Percentiles rank a stretch among this genome's conserved stretches.
Conservation (phyloP, 2,888 invertebrate genomes). For the Cheilosia pagana region DNA sequence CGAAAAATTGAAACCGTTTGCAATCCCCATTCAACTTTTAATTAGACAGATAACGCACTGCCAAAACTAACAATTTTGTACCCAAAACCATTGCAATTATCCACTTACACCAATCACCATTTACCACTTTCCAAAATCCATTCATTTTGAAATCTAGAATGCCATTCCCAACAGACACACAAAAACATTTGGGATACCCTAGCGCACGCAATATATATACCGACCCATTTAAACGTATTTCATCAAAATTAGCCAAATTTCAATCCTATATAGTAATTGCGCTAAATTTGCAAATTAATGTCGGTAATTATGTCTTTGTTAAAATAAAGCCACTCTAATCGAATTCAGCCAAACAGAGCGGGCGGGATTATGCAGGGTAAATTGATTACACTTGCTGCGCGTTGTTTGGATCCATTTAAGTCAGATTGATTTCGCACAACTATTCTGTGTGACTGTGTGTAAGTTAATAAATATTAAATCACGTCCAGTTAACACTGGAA, state of each 20-base stretch:
- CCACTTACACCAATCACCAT: not conserved
- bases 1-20: too few species aligned
- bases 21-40: not conserved
- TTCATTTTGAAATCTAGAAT: not conserved
- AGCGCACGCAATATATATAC: slow-evolving; percentile 12
- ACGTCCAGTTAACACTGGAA: too few species aligned
- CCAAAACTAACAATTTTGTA: not conserved
- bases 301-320: slow-evolving; percentile 34
- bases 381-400: too few species aligned
- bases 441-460: too few species aligned
- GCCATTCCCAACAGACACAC: not conserved
- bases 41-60: not conserved
- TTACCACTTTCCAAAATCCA: not conserved
- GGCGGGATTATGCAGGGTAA: too few species aligned
- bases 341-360: too few species aligned
- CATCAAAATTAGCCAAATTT: not conserved
- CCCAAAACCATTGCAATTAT: not conserved
- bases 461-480: too few species aligned
- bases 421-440: too few species aligned
- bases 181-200: not conserved
- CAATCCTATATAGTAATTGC: slow-evolving; percentile 23
- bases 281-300: slow-evolving; percentile 27
- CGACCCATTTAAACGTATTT: too few species aligned
- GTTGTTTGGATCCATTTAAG: too few species aligned
- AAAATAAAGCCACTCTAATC: not conserved